Evolutionary conservation across 2,797 vertebrate genomes (phyloP).

Genomic region (Artibeus jamaicensis): DNA sequence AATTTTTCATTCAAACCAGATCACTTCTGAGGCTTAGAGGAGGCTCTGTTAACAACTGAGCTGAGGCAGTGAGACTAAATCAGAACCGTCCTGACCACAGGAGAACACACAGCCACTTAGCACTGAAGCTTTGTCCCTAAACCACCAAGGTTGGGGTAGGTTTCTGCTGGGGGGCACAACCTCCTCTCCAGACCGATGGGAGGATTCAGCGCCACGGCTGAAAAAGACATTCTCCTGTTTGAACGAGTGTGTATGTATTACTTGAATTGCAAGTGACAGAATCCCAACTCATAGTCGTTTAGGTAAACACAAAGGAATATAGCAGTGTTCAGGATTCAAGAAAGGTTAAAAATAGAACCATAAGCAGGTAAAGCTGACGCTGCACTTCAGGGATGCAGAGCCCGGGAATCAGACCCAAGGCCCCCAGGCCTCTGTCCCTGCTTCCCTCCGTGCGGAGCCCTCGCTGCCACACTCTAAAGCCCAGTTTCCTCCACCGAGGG

Average conservation of each 20-base stretch:
- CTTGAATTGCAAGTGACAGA: background rate
- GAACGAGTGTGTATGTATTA: background rate
- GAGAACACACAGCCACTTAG: background rate
- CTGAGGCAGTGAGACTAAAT: background rate
- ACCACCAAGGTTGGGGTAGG: background rate
- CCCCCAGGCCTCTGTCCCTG: background rate
- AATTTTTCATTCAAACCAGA: background rate
- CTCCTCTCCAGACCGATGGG: background rate
- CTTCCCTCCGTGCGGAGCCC: background rate
- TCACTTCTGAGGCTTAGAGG: background rate
- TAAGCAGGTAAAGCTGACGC: background rate
- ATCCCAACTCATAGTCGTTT: background rate
- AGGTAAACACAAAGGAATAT: constrained; percentile 2
- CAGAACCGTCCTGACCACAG: background rate
- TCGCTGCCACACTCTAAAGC: background rate
- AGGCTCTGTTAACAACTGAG: background rate
- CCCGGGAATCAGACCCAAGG: background rate
- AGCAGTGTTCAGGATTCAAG: background rate
- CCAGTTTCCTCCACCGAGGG: background rate
- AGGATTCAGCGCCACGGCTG: background rate
- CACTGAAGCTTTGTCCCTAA: background rate
- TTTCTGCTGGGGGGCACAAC: background rate
- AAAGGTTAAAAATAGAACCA: background rate
- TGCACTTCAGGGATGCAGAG: background rate
- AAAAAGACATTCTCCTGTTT: background rate